Conservation (phyloP, 1,140 invertebrate genomes). For the Zaprionus gabonicus region DNA sequence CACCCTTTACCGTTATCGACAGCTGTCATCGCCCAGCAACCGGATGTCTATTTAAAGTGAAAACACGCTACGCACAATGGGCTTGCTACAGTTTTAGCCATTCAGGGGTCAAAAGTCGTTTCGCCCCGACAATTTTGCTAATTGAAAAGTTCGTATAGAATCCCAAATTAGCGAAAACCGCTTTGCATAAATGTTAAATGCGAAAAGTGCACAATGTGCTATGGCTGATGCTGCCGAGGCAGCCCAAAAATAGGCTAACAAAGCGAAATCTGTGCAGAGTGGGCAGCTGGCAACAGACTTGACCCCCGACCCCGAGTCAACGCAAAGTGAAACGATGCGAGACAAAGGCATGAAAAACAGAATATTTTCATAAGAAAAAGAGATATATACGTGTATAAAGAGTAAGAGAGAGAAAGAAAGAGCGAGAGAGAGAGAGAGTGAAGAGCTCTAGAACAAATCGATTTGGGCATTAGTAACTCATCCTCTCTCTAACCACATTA, state of each 20-base stretch:
- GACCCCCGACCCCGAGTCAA: constrained; percentile 14
- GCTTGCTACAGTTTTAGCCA: neutral
- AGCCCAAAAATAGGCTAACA: constrained; percentile 76
- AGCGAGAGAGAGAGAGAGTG: neutral
- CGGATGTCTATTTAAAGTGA: constrained; percentile 33
- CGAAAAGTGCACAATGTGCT: constrained; percentile 52
- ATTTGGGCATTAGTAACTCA: constrained; percentile 6
- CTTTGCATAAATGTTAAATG: constrained; percentile 67
- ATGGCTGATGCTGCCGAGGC: neutral
- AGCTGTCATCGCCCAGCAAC: constrained; percentile 35
- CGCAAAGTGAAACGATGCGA: neutral
- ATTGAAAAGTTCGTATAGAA: constrained; percentile 46
- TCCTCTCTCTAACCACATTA: neutral
- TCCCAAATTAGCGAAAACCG: constrained; percentile 65
- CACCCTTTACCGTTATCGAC: constrained; percentile 23
- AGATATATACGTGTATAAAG: too few relatives aligned
- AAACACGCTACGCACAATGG: constrained; percentile 12
- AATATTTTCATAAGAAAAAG: neutral
- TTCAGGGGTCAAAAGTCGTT: constrained; percentile 53
- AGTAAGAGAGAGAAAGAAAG: neutral
- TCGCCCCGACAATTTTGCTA: constrained; percentile 38
- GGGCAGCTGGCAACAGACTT: constrained; percentile 17
- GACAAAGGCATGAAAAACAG: constrained; percentile 4
- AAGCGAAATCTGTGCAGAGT: constrained; percentile 27
- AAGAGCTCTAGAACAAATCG: neutral